Conservation (phyloP, 2,797 vertebrate genomes). For the Paguma larvata region DNA sequence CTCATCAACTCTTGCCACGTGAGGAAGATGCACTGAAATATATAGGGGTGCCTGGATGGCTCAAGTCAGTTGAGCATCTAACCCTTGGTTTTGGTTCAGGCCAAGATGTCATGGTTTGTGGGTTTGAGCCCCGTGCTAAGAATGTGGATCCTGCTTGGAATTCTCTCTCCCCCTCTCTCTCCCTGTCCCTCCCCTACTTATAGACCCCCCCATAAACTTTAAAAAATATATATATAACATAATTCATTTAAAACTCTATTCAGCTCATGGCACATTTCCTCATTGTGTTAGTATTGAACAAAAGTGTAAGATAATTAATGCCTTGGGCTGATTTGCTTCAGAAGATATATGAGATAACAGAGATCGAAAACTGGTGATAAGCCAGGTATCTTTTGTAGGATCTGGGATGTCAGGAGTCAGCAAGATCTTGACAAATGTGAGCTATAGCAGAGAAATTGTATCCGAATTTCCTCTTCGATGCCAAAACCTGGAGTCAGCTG, state of each 20-base stretch:
- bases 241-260: slow-evolving; percentile 43
- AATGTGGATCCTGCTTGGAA: no score
- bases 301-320: not conserved
- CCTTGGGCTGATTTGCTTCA: not conserved
- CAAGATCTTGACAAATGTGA: slow-evolving; percentile 5
- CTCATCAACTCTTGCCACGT: slow-evolving; percentile 7
- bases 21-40: not conserved
- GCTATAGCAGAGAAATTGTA: slow-evolving; percentile 39
- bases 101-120: no score
- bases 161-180: no score
- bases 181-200: no score
- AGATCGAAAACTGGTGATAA: slow-evolving; percentile 13
- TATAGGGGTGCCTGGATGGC: no score
- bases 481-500: not conserved
- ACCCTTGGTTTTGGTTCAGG: no score
- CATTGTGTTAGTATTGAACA: not conserved
- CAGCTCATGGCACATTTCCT: not conserved
- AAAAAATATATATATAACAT: not conserved
- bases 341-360: not conserved
- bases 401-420: slow-evolving; percentile 30
- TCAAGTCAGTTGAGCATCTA: no score
- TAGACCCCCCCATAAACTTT: no score
- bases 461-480: slow-evolving; percentile 38
- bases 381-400: not conserved
- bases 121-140: no score